phyloP scores from a whole-genome alignment of 2,113 vertebrate species.

The Fregetta grallaria region DNA sequence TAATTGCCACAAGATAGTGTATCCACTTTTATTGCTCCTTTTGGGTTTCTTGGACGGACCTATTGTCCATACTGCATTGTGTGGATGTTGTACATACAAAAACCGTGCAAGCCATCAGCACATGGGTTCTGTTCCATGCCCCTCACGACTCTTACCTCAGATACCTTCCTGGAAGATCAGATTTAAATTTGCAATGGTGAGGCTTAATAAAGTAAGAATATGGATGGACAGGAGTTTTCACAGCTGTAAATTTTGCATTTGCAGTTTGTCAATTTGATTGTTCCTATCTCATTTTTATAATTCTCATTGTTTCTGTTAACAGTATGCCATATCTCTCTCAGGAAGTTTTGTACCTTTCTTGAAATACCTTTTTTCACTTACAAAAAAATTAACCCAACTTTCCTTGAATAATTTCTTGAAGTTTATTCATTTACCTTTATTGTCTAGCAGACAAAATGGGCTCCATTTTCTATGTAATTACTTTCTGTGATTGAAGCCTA shows the following conservation, averaged over 20 bases:
- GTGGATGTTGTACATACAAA: not conserved
- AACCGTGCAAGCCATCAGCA: not conserved
- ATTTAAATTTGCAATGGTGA: not conserved
- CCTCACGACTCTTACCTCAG: not conserved
- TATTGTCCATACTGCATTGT: not conserved
- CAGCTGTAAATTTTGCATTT: not conserved
- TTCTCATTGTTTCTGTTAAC: not conserved
- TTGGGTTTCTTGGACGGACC: not conserved
- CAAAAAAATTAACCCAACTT: not conserved
- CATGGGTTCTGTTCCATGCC: not conserved
- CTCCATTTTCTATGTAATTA: not conserved
- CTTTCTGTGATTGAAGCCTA: not conserved
- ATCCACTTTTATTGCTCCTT: not conserved
- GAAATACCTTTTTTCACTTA: not conserved
- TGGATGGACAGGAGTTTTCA: not conserved
- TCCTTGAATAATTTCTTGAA: not conserved
- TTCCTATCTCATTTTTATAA: not conserved
- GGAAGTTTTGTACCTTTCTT: not conserved
- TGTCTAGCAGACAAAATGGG: not conserved
- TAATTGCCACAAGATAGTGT: not conserved
- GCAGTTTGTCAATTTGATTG: not conserved
- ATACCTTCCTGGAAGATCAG: not conserved
- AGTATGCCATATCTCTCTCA: not conserved
- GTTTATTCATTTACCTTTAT: not conserved
- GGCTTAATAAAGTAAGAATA: not conserved